Evolutionary conservation across 1,140 invertebrate genomes (phyloP), one percentile per base, ranked within the genome.

Genomic region (Akabosia matsudoensis): DNA sequence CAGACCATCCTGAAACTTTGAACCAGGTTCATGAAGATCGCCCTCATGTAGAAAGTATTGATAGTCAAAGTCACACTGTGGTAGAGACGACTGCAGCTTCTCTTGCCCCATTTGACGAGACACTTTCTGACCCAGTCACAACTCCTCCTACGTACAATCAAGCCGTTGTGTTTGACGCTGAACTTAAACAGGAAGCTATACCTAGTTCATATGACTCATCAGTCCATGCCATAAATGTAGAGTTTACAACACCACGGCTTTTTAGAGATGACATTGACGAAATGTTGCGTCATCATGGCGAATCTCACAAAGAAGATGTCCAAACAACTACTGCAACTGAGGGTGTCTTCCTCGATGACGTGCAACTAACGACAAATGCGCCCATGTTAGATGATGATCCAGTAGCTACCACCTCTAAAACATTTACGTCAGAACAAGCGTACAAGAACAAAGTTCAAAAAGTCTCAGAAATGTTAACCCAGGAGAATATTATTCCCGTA

Each of bases 361-460:
- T 13, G 54, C 54, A 7, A 18, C 7, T 45, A 45, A 45, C 37
- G 18, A n/a, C n/a, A n/a, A 45, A 7, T 45, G 37, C 7, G 37
- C 37, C 7, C 7, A 18, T 10, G 37, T 45, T 45, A 54, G 24
- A 30, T n/a, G 64, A 75, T 22, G 76, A 77, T 56, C 10, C 37
- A 51, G 76, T 33, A 28, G 56, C 52, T 30, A 73, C 71, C 2
- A 51, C 70, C 61, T 31, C 22, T 10, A 16, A 30, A 18, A n/a
- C 24, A 51, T n/a, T 75, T 16, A 4, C n/a, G 10, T n/a, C n/a
- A n/a, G n/a, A 16, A 56, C 54, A 10, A 4, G 22, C 22, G 24
- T 67, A 67, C 28, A 67, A 7, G 4, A 67, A 67, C 61, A 67
- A 67, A n/a, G 61, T 67, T 31, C 61, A 67, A 28, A 67, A 73